phyloP scores from a whole-genome alignment of 2,888 invertebrate genomes.

The Hololepta plana region DNA sequence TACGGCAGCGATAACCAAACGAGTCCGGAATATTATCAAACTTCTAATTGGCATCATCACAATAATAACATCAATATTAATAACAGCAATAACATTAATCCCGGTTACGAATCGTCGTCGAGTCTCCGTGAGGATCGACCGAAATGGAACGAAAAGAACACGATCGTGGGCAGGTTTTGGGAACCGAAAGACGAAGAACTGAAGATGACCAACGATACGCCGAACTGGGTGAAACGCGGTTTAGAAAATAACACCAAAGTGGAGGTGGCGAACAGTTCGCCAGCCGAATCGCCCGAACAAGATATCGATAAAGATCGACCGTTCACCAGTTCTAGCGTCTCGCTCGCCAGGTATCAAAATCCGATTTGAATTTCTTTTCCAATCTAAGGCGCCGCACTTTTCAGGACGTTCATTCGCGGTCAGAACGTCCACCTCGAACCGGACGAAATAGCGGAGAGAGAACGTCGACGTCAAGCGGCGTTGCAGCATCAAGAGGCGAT shows the following conservation, averaged over 20 bases:
- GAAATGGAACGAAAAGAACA: constrained; percentile 57
- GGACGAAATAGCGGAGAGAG: constrained; percentile 60
- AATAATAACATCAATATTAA: no score
- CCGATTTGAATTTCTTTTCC: neutral
- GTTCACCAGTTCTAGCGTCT: constrained; percentile 20
- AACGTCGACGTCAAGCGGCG: constrained; percentile 64
- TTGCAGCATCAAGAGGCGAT: constrained; percentile 76
- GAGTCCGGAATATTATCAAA: constrained; percentile 24
- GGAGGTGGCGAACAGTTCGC: constrained; percentile 27
- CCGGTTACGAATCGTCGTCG: constrained; percentile 23
- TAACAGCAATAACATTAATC: no score
- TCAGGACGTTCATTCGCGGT: constrained; percentile 56
- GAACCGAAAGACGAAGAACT: constrained; percentile 32
- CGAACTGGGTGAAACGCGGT: constrained; percentile 35
- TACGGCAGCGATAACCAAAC: constrained; percentile 61
- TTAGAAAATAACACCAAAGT: constrained; percentile 30
- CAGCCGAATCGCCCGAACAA: constrained; percentile 27
- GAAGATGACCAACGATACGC: constrained; percentile 21
- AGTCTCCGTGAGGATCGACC: constrained; percentile 40
- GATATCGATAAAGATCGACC: constrained; percentile 24
- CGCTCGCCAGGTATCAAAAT: constrained; percentile 6
- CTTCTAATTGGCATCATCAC: constrained; percentile 13
- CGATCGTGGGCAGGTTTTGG: constrained; percentile 49
- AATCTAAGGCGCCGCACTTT: constrained; percentile 10
- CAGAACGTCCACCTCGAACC: constrained; percentile 75